These are phyloP conservation scores for Crambe crambe DNA, from an alignment of 37 sponge, comb jelly and placozoan genomes.

Conservation along the genomic window DNA sequence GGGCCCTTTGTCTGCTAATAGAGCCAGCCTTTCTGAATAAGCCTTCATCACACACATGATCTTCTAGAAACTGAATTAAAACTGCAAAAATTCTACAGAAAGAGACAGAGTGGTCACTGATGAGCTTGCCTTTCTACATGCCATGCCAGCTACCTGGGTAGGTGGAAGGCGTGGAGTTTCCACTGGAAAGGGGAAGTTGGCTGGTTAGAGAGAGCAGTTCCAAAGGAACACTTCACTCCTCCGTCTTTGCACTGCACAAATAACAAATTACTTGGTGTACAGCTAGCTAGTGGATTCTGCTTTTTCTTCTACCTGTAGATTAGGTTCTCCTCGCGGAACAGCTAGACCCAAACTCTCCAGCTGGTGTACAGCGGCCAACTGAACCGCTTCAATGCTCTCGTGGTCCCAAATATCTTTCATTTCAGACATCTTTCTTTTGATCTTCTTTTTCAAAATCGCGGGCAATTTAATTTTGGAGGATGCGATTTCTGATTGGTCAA, in stretches of 20 bases:
- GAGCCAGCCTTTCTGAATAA: conserved; percentile 80
- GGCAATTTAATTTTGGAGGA: too few relatives aligned
- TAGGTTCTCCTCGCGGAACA: conserved; percentile 1
- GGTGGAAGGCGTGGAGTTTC: neutral
- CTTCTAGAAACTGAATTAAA: conserved; percentile 31
- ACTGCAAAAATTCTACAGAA: conserved; percentile 39
- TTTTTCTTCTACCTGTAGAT: neutral
- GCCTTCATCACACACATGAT: conserved; percentile 39
- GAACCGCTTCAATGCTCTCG: conserved; percentile 1
- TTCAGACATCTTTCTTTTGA: neutral
- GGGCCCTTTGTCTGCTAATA: conserved; percentile 43
- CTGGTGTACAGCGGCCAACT: neutral
- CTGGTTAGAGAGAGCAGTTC: neutral
- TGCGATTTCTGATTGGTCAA: conserved; percentile 26
- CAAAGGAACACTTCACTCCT: neutral
- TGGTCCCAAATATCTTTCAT: conserved; percentile 13
- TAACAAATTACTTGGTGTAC: too few relatives aligned
- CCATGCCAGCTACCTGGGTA: conserved; percentile 2
- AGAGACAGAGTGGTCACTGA: neutral
- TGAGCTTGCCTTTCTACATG: neutral
- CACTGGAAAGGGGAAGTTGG: neutral
- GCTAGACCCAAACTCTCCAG: neutral
- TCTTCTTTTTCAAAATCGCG: too few relatives aligned
- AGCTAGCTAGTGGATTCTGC: neutral
- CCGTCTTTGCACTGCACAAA: neutral